Base-by-base conservation (phyloP, 2,113 vertebrate species). In the Lophura nycthemera region DNA sequence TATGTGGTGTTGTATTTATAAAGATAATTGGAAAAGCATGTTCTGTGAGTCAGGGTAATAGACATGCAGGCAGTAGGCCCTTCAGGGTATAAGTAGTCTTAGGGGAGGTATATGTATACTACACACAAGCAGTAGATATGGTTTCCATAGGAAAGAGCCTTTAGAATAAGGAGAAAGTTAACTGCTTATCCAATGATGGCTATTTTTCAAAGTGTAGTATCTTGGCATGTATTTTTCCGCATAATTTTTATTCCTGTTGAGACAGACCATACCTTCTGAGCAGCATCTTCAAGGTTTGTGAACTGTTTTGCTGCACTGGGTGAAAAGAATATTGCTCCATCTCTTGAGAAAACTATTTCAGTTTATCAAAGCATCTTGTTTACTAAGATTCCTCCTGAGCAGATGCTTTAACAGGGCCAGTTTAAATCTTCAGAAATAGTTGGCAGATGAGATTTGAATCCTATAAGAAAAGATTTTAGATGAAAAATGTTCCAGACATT, bases 21-120 rank as follows among this genome's bases (percentile, higher is more conserved):
- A 92, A 92, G 94, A 92, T 92, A 95, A 96, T 95, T 94, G 91
- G 85, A 96, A 96, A 97, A 95, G 66, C 89, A 87, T 96, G 93
- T 92, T 96, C 79, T 77, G 60, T 88, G 88, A 91, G 74, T 94
- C 78, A 81, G 56, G 72, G 77, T 79, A 95, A 94, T 71, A 95
- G 93, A 74, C 76, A 54, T 64, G 77, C 52, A 91, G 34, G 79
- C 90, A 80, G 43, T 79, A 54, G 75, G 82, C 89, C 88, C 92
- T 95, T 89, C 78, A 88, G 93, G 93, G 69, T 75, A 83, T 90
- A 86, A 89, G 67, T 83, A 63, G 87, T 95, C 95, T 92, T 94
- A 71, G 36, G 78, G 90, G 90, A 96, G 50, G 59, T 86, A 12
- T 80, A 81, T 83, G 86, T 86, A 6, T 91, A 74, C 90, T 94